Evolutionary conservation across 2,797 vertebrate species (phyloP), one percentile per base, ranked within the genome.

Genomic region (Chelon labrosus): DNA sequence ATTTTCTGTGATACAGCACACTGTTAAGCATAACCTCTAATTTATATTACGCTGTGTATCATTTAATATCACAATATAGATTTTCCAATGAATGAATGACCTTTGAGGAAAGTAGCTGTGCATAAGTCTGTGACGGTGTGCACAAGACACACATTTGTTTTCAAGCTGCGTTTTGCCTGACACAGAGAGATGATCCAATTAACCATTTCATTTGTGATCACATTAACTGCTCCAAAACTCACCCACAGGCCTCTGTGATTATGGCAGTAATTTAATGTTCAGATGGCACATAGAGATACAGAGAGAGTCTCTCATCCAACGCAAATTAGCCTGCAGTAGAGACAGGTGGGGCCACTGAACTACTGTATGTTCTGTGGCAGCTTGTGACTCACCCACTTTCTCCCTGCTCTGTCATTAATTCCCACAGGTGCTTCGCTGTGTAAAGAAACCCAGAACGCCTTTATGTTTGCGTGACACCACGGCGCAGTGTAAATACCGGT

Each of bases 311-410:
- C 75, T 80, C 64, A 82, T 76, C 74, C 80, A 70, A 60, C 1
- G n/a, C 82, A 78, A 77, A 80, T 50, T 47, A 80, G 52, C 67
- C 61, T 42, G 59, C 8, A 59, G 52, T 65, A 65, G 37, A 75
- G 83, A 64, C 87, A 86, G 79, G 81, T 88, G 85, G 71, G 64
- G 76, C 72, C 70, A 39, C 27, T 81, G 77, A 79, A 77, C 82
- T 65, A n/a, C n/a, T n/a, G n/a, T n/a, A 8, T 70, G 66, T 25
- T 75, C 62, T 37, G 61, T 65, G 65, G 56, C 54, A 62, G 66
- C 69, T 31, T 70, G 42, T 77, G 82, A 89, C 65, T 87, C 72
- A 79, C 65, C 72, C 47, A 17, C 67, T 65, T 61, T 67, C 73
- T 85, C 85, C 31, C 22, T 81, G 20, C 69, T 55, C 51, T 69